Conservation (phyloP, 2,113 vertebrate species). For the Indri indri region DNA sequence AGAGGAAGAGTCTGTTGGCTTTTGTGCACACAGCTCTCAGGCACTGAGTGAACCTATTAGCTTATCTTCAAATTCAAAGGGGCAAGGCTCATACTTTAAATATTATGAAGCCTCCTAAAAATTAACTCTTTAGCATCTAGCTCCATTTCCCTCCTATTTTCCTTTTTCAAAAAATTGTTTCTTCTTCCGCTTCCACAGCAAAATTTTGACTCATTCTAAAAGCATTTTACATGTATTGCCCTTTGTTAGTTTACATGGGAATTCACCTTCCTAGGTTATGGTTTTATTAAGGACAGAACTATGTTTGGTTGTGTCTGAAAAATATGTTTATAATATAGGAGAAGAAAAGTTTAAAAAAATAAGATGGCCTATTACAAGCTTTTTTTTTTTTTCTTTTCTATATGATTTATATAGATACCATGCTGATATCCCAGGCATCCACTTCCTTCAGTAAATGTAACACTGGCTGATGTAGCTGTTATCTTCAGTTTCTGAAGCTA, state of each 20-base stretch:
- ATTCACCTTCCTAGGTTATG: not conserved
- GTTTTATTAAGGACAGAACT: not conserved
- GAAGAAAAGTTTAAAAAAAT: not conserved
- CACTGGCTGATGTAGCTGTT: not conserved
- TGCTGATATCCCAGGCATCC: not conserved
- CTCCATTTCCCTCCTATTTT: not conserved
- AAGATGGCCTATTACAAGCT: not conserved
- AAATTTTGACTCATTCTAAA: not conserved
- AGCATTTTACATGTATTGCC: not conserved
- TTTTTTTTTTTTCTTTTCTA: not conserved
- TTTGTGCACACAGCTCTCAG: not conserved
- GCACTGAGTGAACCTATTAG: not conserved
- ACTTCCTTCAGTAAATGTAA: not conserved
- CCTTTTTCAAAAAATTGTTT: not conserved
- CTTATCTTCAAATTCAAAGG: conserved; percentile 50
- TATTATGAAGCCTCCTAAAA: not conserved
- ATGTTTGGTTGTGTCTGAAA: not conserved
- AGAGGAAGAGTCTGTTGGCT: not conserved
- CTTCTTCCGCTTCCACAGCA: not conserved
- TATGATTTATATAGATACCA: not conserved
- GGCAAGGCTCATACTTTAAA: conserved; percentile 23
- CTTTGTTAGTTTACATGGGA: not conserved
- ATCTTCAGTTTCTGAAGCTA: not conserved
- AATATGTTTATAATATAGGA: not conserved
- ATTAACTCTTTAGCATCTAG: conserved; percentile 10